Evolutionary conservation across 2,113 vertebrate species (phyloP), one percentile per base, ranked within the genome.

Genomic region (Falco punctatus): DNA sequence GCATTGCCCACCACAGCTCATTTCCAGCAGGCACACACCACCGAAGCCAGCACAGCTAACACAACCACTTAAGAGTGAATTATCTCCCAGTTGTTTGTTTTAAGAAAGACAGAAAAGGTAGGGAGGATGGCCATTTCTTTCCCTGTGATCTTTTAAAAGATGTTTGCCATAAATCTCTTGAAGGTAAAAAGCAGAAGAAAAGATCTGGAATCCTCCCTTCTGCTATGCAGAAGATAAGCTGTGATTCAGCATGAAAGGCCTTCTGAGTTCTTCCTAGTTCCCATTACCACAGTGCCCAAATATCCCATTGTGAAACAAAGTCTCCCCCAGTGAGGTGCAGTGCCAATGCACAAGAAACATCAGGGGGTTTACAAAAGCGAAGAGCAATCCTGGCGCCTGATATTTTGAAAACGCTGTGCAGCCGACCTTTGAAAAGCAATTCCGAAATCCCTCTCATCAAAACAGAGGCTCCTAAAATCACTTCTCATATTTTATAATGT

Each of bases 291-390:
- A 96, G 77, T 88, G 92, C 70, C 94, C 83, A 97, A 95, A 95
- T 92, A 92, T 88, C 94, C 94, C 62, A 90, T 85, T 95, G 92
- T 96, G 88, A 91, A 95, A 75, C 70, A 48, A 80, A 90, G 86
- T 86, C 90, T 91, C 95, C 87, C 87, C 91, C 92, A 88, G 91
- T 1, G 84, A 96, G 92, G 91, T 94, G 95, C 70, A 58, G 91
- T 89, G 91, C 86, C 95, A 95, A 85, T 0, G 22, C 84, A 90
- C 83, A 91, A 92, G 92, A 81, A 84, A 66, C 95, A 94, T 83
- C 94, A 66, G 92, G 94, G 96, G 95, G 88, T 86, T 96, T 69
- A 86, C 86, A 94, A 86, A 94, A 96, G 91, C 86, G 75, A 90
- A 95, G 86, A 90, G 94, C 94, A 94, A 32, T 61, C 88, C 88